Evolutionary conservation across 2,113 vertebrate species (phyloP).

Genomic region (Boulengerochromis microlepis): DNA sequence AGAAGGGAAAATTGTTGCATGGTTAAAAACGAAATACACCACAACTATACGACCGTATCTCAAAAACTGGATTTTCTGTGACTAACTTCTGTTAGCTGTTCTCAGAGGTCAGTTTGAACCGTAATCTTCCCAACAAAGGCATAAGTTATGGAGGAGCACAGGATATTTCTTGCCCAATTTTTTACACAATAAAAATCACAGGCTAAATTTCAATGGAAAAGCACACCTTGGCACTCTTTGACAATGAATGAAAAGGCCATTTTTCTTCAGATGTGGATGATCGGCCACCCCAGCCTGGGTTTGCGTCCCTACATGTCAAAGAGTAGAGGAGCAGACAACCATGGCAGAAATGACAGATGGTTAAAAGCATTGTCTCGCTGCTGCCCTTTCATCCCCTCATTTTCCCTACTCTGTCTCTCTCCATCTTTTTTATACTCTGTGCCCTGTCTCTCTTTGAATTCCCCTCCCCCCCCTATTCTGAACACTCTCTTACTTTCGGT

Average conservation of each 20-base stretch:
- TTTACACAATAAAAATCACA: background rate
- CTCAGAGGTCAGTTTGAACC: background rate
- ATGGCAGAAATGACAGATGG: slow-evolving; percentile 63
- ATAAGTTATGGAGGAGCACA: background rate
- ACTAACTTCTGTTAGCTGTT: background rate
- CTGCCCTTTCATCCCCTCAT: slow-evolving; percentile 52
- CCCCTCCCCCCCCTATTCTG: background rate
- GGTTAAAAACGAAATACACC: background rate
- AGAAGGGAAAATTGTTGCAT: background rate
- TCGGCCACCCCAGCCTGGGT: slow-evolving; percentile 22
- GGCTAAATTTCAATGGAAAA: slow-evolving; percentile 16
- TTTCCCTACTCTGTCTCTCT: slow-evolving; percentile 25
- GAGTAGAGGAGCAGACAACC: slow-evolving; percentile 46
- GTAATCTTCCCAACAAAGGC: background rate
- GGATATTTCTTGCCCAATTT: background rate
- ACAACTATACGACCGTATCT: background rate
- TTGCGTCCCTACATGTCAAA: slow-evolving; percentile 39
- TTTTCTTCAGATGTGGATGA: slow-evolving; percentile 53
- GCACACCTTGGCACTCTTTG: slow-evolving; percentile 3
- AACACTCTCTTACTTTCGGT: slow-evolving; percentile 13
- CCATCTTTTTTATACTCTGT: background rate
- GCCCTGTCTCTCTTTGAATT: background rate
- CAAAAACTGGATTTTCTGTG: background rate
- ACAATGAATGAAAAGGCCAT: slow-evolving; percentile 59
- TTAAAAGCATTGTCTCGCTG: slow-evolving; percentile 58